Evolutionary conservation across 2,113 vertebrate species (phyloP).

Genomic region (Calonectris borealis): DNA sequence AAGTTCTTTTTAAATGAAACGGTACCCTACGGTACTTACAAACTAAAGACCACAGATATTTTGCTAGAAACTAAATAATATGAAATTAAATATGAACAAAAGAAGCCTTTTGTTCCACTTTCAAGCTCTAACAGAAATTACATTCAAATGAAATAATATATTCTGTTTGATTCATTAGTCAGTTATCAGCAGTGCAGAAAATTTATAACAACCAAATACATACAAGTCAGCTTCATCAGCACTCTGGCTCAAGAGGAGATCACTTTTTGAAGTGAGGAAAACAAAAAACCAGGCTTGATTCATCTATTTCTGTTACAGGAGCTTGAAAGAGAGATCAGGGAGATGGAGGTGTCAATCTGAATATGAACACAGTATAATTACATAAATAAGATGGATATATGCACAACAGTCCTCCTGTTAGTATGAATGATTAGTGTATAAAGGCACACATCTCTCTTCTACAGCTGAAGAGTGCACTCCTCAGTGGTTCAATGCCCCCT

Average conservation of each 20-base stretch:
- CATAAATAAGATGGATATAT: background rate
- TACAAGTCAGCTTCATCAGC: background rate
- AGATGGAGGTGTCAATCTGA: background rate
- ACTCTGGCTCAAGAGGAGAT: background rate
- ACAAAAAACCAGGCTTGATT: background rate
- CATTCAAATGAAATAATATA: background rate
- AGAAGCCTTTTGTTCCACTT: background rate
- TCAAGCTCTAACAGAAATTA: background rate
- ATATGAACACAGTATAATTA: background rate
- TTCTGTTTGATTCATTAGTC: background rate
- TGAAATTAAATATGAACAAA: background rate
- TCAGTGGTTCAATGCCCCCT: rapidly evolving
- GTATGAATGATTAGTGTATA: rapidly evolving
- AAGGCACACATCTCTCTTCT: background rate
- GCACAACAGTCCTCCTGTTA: background rate
- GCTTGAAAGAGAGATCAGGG: background rate
- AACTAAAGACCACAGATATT: background rate
- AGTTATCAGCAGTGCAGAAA: background rate
- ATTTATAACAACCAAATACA: background rate
- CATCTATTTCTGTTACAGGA: background rate
- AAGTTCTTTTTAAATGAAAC: background rate
- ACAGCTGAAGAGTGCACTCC: background rate
- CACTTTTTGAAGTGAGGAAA: background rate
- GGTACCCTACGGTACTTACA: background rate
- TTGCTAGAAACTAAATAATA: background rate